Evolutionary conservation across 2,888 invertebrate genomes (phyloP), one percentile per base, ranked within the genome.

Genomic region (Matsumyia berberina): DNA sequence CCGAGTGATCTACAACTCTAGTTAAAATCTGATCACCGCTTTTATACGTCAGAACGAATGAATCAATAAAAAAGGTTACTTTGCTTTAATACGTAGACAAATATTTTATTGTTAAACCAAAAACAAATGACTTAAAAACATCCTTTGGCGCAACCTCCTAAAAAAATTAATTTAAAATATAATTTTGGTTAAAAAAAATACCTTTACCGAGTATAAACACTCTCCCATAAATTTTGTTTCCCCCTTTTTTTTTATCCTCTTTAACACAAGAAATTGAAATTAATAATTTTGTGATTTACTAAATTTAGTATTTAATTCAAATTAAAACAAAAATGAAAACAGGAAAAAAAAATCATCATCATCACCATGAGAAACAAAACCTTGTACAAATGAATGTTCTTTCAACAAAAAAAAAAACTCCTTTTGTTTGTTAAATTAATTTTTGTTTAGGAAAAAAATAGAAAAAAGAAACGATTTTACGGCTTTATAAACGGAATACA

Each of bases 401-500:
- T 76, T 73, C 31, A 70, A 81, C n/a, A n/a, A 44, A 49, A 42
- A 60, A 51, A 37, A 46, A 11, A 57, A 37, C 49, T 49, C 37
- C 31, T 51, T 60, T 77, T 72, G 19, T 82, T 80, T 80, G 69
- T 80, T 80, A 66, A 76, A 78, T 72, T 77, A 70, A 37, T 66
- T 51, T 53, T 74, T 78, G 35, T 82, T 55, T 19, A 33, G 5
- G 11, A 57, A 55, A 78, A 69, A 42, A 53, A 66, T 35, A 55
- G 53, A 35, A 46, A 64, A 33, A 60, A 51, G 53, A 69, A 66
- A 51, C 83, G 78, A 83, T 79, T 78, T 83, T 69, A 83, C 83
- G 83, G 85, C 85, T 85, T 85, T 85, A 80, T 74, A 64, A 85
- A 85, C 80, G 85, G 85, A 85, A 85, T 85, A 85, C 85, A 85